These are phyloP conservation scores for Ianthella basta DNA, from an alignment of 37 sponge, comb jelly and placozoan species.

Conservation along the genomic window DNA sequence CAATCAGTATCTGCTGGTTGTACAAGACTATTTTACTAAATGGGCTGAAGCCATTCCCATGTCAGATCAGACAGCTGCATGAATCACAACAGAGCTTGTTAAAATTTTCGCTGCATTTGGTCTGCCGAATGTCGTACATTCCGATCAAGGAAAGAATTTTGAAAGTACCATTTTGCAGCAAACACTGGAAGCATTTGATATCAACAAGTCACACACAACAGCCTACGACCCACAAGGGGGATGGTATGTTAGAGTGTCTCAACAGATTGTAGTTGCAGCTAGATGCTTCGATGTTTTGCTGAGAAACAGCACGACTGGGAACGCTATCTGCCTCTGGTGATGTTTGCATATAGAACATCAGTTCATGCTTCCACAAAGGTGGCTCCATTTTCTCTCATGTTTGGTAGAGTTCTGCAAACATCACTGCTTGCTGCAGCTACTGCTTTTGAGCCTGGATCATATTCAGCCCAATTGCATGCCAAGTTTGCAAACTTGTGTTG, in stretches of 20 bases:
- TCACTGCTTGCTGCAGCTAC: not conserved
- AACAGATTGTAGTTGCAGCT: conserved; percentile 8
- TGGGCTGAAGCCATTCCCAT: conserved; percentile 47
- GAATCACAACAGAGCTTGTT: conserved; percentile 1
- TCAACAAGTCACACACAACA: conserved; percentile 5
- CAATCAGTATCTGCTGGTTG: conserved; percentile 11
- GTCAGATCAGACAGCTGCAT: conserved; percentile 24
- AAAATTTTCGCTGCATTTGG: not conserved
- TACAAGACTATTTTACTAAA: conserved; percentile 43
- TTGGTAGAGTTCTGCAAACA: conserved; percentile 17
- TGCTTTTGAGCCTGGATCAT: not conserved
- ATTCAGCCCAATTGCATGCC: not conserved
- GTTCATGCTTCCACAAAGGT: conserved; percentile 31
- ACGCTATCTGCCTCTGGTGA: conserved; percentile 15
- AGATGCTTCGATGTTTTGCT: not conserved
- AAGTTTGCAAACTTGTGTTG: not conserved
- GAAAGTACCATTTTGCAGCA: conserved; percentile 13
- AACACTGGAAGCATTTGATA: conserved; percentile 28
- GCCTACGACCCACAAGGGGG: conserved; percentile 36
- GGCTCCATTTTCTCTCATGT: conserved; percentile 13
- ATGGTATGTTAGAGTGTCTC: conserved; percentile 29
- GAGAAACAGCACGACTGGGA: conserved; percentile 17
- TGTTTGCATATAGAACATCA: conserved; percentile 46
- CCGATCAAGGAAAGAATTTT: conserved; percentile 45
- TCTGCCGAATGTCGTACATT: conserved; percentile 32